Percentiles rank a stretch among this genome's conserved stretches.
phyloP scores from a whole-genome alignment of 53 echinoderm and acorn worm genomes.

The Luidia sarsii region DNA sequence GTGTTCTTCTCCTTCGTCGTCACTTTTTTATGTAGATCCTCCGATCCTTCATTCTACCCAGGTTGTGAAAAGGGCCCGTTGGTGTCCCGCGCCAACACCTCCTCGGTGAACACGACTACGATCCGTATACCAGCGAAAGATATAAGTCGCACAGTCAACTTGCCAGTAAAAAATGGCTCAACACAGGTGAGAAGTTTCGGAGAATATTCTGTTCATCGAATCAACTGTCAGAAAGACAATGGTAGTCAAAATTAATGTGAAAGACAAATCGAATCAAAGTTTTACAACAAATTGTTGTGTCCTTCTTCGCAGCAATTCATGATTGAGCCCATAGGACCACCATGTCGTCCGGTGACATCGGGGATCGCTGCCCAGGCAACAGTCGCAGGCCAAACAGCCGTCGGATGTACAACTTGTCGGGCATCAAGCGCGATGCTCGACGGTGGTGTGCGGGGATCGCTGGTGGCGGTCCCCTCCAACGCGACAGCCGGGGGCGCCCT shows the following conservation, averaged over 20 bases:
- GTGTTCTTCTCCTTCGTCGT: not conserved
- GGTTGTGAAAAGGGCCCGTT: not conserved
- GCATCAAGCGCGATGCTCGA: not conserved
- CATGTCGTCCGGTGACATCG: not conserved
- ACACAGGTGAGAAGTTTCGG: no score
- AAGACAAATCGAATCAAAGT: no score
- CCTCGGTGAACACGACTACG: not conserved
- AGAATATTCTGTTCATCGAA: no score
- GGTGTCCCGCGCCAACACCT: not conserved
- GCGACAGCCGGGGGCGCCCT: not conserved
- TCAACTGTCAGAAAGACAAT: no score
- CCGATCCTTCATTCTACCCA: not conserved
- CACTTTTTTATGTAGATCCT: not conserved
- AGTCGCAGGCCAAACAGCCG: not conserved
- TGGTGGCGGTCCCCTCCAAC: not conserved
- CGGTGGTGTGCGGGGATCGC: not conserved
- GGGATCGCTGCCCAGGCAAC: not conserved
- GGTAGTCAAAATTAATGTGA: no score
- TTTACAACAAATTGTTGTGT: no score
- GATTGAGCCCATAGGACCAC: constrained; percentile 35
- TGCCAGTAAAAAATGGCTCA: no score
- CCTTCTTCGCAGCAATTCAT: constrained; percentile 8
- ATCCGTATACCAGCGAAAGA: not conserved
- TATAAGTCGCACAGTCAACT: not conserved
- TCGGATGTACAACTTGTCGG: not conserved